These are phyloP conservation scores for Halictus rubicundus DNA, from an alignment of 1,140 invertebrate genomes.

Conservation along the genomic window DNA sequence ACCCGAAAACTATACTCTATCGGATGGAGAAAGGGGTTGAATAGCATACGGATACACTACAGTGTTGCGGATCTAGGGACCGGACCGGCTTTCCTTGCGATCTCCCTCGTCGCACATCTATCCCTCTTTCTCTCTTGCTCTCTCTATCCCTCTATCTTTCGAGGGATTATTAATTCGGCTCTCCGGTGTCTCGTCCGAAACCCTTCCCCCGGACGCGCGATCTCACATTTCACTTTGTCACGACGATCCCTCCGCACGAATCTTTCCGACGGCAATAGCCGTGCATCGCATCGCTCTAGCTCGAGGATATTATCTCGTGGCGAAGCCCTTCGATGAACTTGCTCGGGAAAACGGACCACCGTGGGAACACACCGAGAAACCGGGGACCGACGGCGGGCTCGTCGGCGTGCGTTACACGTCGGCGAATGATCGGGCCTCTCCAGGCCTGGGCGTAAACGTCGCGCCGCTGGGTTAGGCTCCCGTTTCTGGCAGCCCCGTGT, in stretches of 20 bases:
- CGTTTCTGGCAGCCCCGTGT: neutral
- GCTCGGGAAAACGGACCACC: neutral
- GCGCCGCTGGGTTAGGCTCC: constrained; percentile 2
- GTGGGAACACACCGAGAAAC: constrained; percentile 26
- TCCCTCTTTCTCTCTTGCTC: constrained; percentile 12
- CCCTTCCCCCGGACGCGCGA: constrained; percentile 1
- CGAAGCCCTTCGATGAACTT: neutral
- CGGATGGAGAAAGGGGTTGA: constrained; percentile 24
- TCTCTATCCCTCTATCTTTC: constrained; percentile 1
- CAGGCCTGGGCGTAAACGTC: constrained; percentile 36
- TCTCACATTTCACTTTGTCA: constrained; percentile 45
- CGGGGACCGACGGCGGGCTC: too few relatives aligned
- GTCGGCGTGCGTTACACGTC: constrained; percentile 2
- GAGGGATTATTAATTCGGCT: neutral
- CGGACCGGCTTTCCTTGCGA: constrained; percentile 3
- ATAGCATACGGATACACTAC: constrained; percentile 20
- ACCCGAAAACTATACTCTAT: constrained; percentile 27
- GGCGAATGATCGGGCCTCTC: constrained; percentile 6
- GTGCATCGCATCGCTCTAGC: constrained; percentile 22
- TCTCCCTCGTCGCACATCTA: neutral
- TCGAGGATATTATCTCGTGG: neutral
- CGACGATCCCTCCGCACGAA: constrained; percentile 23
- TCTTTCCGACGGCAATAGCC: constrained; percentile 19
- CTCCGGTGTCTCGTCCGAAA: neutral
- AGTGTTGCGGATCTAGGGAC: neutral